phyloP scores from a whole-genome alignment of 2,797 vertebrate species.

The Crocidura indochinensis region DNA sequence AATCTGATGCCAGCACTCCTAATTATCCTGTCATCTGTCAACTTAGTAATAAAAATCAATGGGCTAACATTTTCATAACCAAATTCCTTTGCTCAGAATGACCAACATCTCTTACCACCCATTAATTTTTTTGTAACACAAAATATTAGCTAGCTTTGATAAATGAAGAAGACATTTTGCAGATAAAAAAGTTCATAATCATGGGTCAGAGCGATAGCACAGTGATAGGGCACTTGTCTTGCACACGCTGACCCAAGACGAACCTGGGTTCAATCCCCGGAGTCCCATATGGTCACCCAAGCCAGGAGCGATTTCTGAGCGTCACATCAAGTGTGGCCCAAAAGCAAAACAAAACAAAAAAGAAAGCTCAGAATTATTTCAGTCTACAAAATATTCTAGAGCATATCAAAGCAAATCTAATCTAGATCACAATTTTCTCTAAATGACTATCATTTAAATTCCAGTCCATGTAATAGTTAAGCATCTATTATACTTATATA shows the following conservation, averaged over 20 bases:
- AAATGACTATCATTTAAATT: slow-evolving; percentile 43
- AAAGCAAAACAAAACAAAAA: too few relatives aligned
- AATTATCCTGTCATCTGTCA: slow-evolving; percentile 12
- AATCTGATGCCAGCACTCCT: slow-evolving; percentile 37
- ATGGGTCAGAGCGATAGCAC: not conserved
- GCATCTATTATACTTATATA: not conserved
- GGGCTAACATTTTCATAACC: slow-evolving; percentile 37
- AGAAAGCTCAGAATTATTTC: not conserved
- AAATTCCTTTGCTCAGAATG: slow-evolving; percentile 58
- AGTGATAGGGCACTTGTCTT: too few relatives aligned
- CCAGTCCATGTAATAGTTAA: slow-evolving; percentile 23
- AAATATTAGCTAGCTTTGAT: slow-evolving; percentile 46
- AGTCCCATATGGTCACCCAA: too few relatives aligned
- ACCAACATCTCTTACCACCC: slow-evolving; percentile 51
- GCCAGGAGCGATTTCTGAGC: too few relatives aligned
- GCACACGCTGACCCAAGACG: too few relatives aligned
- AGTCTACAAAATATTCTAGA: slow-evolving; percentile 10
- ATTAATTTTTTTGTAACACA: slow-evolving; percentile 26
- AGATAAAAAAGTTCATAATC: slow-evolving; percentile 39
- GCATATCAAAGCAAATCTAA: slow-evolving; percentile 37
- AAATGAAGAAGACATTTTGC: slow-evolving; percentile 49
- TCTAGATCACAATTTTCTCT: slow-evolving; percentile 16
- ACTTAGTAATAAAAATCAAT: slow-evolving; percentile 38
- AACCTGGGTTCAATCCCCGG: too few relatives aligned
- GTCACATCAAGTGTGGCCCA: too few relatives aligned